Evolutionary conservation across 2,113 vertebrate genomes (phyloP), one percentile per base, ranked within the genome.

Genomic region (Amblyopsis rosae): DNA sequence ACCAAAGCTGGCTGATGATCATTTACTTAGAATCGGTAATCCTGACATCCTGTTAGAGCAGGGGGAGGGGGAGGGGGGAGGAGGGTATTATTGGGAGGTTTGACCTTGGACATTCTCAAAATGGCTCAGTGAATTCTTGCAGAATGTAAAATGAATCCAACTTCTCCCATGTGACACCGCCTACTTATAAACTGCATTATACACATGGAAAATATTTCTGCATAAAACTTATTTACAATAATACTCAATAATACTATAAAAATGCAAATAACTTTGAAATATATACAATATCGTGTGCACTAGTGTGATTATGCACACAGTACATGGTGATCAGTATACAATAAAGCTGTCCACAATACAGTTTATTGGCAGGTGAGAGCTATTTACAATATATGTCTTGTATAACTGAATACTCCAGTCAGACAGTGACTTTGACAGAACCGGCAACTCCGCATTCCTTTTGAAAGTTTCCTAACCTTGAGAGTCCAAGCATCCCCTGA

Each of bases 21-120:
- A 94, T 95, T 95, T 93, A 93, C 93, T 94, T 93, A 93, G 90
- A 92, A 93, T 89, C 89, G 88, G 91, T 93, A 94, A 95, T 95
- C 94, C 94, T 91, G 93, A 94, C 95, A 95, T 96, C 93, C 93
- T 93, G 95, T 93, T 94, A n/a, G 93, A 88, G 89, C 11, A 51
- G n/a, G n/a, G n/a, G n/a, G n/a, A n/a, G 54, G n/a, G 15, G 53
- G 54, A 9, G 54, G 54, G 53, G 53, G 78, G 70, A 77, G 82
- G n/a, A n/a, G 92, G 93, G 94, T 94, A 92, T 81, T 81, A 85
- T 91, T 89, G 93, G 91, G 87, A 84, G 89, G 90, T 93, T 93
- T 92, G 94, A 96, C 95, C 94, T 96, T 95, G 94, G 86, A 90
- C 90, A 90, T 91, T 92, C 93, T 93, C 70, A 59, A 62, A 15